Evolutionary conservation across 2,113 vertebrate species (phyloP).

Genomic region (Dasyornis broadbenti): DNA sequence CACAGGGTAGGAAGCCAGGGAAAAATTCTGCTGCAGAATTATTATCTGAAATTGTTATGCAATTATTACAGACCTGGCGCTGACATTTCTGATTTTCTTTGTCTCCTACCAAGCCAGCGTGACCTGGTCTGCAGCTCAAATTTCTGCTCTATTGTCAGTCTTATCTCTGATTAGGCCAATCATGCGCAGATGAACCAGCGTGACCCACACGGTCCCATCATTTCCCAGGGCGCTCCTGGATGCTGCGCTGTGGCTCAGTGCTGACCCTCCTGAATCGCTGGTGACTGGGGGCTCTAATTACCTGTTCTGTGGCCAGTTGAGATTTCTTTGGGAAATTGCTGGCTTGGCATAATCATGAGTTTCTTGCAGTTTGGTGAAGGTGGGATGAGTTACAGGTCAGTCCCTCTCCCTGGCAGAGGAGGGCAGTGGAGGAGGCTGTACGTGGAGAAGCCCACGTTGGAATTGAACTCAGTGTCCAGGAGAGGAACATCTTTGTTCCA

Average conservation of each 20-base stretch:
- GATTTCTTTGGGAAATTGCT: not conserved
- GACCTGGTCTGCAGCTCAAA: not conserved
- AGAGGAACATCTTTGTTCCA: not conserved
- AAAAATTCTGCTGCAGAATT: not conserved
- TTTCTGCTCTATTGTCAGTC: not conserved
- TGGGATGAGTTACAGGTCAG: not conserved
- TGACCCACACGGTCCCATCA: not conserved
- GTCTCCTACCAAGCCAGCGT: not conserved
- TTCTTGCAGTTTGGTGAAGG: not conserved
- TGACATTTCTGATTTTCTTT: not conserved
- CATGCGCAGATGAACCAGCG: not conserved
- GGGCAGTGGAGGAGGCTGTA: not conserved
- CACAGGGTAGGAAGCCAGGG: not conserved
- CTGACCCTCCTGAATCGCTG: not conserved
- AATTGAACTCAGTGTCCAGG: not conserved
- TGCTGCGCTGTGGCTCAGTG: fast-evolving
- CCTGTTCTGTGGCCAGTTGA: not conserved
- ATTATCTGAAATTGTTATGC: not conserved
- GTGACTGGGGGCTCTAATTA: not conserved
- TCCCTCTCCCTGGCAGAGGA: not conserved
- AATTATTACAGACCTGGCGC: not conserved
- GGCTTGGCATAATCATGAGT: not conserved
- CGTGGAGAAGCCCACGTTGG: fast-evolving
- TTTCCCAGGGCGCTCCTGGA: not conserved
- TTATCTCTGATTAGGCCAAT: not conserved